Percentiles rank a stretch among this genome's conserved stretches.
Evolutionary conservation across 2,113 vertebrate genomes (phyloP).

Genomic region (Fulica atra): DNA sequence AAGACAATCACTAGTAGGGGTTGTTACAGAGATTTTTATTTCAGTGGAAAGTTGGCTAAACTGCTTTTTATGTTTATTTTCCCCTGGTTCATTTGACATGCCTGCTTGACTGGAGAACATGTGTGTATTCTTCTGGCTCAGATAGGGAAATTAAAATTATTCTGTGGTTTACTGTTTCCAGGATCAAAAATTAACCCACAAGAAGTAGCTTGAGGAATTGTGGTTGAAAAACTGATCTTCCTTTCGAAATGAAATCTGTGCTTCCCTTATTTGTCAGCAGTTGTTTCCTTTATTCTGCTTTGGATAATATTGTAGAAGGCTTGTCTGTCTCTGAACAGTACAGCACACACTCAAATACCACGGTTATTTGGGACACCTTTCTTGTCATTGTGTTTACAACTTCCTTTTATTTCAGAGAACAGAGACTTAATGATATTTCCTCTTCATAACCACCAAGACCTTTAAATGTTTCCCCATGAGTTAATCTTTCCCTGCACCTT

Average conservation of each 20-base stretch:
- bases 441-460: not conserved
- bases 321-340: not conserved
- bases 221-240: not conserved
- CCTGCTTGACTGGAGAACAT: not conserved
- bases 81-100: not conserved
- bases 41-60: not conserved
- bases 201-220: not conserved
- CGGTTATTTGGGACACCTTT: not conserved
- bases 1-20: rapidly evolving
- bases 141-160: not conserved
- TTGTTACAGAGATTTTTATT: not conserved
- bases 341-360: not conserved
- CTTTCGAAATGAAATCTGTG: not conserved
- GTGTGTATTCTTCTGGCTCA: not conserved
- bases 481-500: conserved; percentile 37
- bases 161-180: not conserved
- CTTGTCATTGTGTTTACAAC: conserved; percentile 50
- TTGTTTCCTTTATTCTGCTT: not conserved
- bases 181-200: conserved; percentile 5
- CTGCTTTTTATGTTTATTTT: not conserved
- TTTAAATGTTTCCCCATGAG: conserved; percentile 43
- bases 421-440: conserved; percentile 38
- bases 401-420: conserved; percentile 40
- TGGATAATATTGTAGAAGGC: not conserved
- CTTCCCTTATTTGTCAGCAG: not conserved